These are phyloP conservation scores for Oscheius sp. DNA, from an alignment of 2,888 invertebrate genomes.

Conservation along the genomic window DNA sequence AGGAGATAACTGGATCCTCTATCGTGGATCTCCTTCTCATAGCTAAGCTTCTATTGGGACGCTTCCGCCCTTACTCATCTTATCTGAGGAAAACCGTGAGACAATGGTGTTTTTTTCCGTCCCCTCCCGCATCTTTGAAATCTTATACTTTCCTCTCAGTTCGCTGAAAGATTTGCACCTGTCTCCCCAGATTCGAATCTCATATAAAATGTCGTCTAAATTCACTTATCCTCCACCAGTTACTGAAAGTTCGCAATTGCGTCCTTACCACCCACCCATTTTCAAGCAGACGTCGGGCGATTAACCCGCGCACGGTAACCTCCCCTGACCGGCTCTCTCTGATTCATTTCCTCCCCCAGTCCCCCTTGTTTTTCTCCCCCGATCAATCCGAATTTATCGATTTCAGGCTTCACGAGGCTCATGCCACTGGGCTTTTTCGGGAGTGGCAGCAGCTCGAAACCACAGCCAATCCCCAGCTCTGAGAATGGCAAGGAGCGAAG, in stretches of 20 bases:
- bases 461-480: conserved; percentile 44
- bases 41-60: too few species aligned
- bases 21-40: too few species aligned
- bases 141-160: too few species aligned
- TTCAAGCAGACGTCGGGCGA: conserved; percentile 6
- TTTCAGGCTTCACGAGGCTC: background rate
- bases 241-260: conserved; percentile 9
- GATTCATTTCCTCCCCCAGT: conserved; percentile 5
- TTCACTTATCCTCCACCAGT: too few species aligned
- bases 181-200: too few species aligned
- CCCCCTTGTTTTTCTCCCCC: background rate
- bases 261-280: background rate
- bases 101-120: too few species aligned
- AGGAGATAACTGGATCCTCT: too few species aligned
- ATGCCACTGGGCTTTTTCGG: conserved; percentile 70
- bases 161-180: too few species aligned
- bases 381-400: background rate
- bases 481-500: conserved; percentile 42
- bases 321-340: background rate
- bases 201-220: too few species aligned
- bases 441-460: conserved; percentile 50
- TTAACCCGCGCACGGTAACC: conserved; percentile 12
- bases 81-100: too few species aligned
- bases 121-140: too few species aligned
- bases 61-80: too few species aligned